phyloP scores from a whole-genome alignment of 2,113 vertebrate species.

The Myotis lucifugus region DNA sequence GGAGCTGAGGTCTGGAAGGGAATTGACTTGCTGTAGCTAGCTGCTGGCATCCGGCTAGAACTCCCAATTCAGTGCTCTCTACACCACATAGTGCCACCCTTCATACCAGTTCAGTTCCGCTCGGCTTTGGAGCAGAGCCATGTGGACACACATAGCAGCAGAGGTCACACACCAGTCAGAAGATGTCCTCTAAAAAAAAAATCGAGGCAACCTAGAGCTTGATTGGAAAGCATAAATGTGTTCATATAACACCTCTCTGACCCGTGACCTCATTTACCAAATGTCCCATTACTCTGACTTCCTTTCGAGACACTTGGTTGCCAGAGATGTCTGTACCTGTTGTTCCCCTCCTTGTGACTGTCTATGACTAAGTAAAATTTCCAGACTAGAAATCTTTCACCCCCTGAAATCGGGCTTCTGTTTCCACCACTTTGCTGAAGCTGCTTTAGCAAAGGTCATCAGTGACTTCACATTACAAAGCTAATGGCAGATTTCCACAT shows the following conservation, averaged over 20 bases:
- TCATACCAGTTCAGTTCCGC: not conserved
- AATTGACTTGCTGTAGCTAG: no score
- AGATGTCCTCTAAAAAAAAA: not conserved
- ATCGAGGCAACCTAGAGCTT: not conserved
- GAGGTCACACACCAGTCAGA: not conserved
- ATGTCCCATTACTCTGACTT: conserved; percentile 39
- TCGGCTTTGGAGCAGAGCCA: not conserved
- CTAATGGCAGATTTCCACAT: not conserved
- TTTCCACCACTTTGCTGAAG: not conserved
- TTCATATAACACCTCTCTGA: not conserved
- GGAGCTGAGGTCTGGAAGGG: not conserved
- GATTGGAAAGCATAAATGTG: not conserved
- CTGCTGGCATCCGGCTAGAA: not conserved
- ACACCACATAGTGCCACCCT: no score
- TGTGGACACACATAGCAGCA: not conserved
- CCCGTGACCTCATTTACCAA: not conserved
- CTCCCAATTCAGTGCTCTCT: not conserved
- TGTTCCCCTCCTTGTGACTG: not conserved
- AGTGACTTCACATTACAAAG: not conserved
- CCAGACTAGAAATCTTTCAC: not conserved
- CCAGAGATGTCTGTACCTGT: not conserved
- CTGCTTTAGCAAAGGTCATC: not conserved
- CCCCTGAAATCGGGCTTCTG: not conserved
- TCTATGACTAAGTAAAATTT: conserved; percentile 12
- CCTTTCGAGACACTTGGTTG: conserved; percentile 4